Percentiles rank a stretch among this genome's conserved stretches.
Evolutionary conservation across 2,797 vertebrate genomes (phyloP).

Genomic region (Clamator glandarius): DNA sequence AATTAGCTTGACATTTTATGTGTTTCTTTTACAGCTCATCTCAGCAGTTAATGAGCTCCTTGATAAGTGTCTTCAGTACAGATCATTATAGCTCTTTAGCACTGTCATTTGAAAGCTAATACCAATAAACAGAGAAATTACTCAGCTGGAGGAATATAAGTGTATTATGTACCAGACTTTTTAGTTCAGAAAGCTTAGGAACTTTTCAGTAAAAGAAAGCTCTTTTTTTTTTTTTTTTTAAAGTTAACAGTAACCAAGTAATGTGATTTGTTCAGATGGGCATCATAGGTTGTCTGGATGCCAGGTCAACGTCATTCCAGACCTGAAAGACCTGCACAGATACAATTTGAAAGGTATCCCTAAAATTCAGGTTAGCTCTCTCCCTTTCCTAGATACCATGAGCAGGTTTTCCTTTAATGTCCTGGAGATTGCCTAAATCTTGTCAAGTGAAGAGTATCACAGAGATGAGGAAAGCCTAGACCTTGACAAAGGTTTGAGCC

Average conservation of each 20-base stretch:
- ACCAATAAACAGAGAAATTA: slow-evolving; percentile 48
- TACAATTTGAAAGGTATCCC: neutral
- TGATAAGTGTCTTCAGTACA: neutral
- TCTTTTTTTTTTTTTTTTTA: neutral
- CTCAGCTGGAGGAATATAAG: neutral
- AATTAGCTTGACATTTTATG: slow-evolving; percentile 55
- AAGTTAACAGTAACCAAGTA: neutral
- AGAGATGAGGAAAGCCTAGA: neutral
- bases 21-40: slow-evolving; percentile 45
- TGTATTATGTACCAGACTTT: neutral
- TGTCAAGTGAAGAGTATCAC: neutral
- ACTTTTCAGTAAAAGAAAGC: neutral
- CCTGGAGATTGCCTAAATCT: neutral
- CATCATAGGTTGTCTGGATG: neutral
- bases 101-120: slow-evolving; percentile 31
- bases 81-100: slow-evolving; percentile 26
- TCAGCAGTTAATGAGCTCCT: slow-evolving; percentile 33
- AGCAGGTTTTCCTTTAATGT: neutral
- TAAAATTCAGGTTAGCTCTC: neutral
- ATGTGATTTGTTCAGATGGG: neutral
- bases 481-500: neutral
- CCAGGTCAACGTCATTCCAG: neutral
- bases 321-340: neutral
- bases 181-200: neutral
- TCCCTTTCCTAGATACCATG: neutral